Evolutionary conservation across 1,140 invertebrate genomes (phyloP).

Genomic region (Drosophila grimshawi): DNA sequence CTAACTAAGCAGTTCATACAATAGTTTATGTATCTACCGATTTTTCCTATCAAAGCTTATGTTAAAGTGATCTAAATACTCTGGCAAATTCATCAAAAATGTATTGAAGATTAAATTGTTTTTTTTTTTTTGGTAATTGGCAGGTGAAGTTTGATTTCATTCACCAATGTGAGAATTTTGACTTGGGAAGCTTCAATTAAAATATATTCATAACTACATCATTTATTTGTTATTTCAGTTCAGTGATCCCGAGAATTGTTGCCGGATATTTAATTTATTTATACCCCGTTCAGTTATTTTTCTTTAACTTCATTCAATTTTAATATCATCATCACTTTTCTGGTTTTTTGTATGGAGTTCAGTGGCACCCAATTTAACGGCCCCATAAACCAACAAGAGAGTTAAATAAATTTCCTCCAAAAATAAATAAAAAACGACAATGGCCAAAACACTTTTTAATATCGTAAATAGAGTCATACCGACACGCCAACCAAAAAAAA

Average conservation of each 20-base stretch:
- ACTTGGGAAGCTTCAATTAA: not conserved
- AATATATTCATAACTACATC: not conserved
- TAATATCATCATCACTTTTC: constrained; percentile 40
- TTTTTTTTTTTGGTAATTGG: too few relatives aligned
- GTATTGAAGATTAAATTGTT: too few relatives aligned
- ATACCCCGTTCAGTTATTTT: constrained; percentile 10
- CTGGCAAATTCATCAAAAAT: too few relatives aligned
- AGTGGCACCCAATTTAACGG: constrained; percentile 40
- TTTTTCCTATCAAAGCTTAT: too few relatives aligned
- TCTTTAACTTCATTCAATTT: constrained; percentile 11
- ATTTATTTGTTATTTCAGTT: not conserved
- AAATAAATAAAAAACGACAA: constrained; percentile 7
- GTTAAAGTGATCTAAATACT: too few relatives aligned
- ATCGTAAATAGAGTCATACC: constrained; percentile 65
- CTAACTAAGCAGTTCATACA: too few relatives aligned
- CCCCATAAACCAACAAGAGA: constrained; percentile 51
- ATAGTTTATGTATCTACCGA: too few relatives aligned
- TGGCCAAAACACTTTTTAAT: constrained; percentile 28
- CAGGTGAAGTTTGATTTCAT: too few relatives aligned
- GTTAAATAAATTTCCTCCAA: constrained; percentile 49
- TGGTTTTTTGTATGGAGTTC: constrained; percentile 2
- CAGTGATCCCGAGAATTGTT: not conserved
- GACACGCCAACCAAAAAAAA: constrained; percentile 55
- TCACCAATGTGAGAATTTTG: too few relatives aligned
- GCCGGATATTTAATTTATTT: constrained; percentile 39